These are phyloP conservation scores for Neodiprion lecontei DNA, from an alignment of 1,140 invertebrate species.

Conservation along the genomic window DNA sequence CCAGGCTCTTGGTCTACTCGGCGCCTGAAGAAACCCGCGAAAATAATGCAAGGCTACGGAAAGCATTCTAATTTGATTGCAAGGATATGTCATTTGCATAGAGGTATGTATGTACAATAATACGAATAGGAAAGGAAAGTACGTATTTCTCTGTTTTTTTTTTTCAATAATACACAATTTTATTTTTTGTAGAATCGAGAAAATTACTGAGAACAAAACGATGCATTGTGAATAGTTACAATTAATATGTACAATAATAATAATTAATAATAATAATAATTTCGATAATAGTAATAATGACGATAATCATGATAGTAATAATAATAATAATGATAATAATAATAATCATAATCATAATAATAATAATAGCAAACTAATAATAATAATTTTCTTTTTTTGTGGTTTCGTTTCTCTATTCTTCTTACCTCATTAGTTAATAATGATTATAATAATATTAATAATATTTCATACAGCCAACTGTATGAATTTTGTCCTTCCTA, in stretches of 20 bases:
- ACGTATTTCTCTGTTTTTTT: not conserved
- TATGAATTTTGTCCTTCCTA: constrained; percentile 23
- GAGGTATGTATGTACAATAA: no score
- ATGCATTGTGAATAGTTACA: constrained; percentile 31
- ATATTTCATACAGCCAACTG: constrained; percentile 38
- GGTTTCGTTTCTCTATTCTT: constrained; percentile 1
- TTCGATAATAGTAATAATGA: not conserved
- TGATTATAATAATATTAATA: constrained; percentile 38
- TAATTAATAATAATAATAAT: not conserved
- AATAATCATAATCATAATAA: constrained; percentile 47
- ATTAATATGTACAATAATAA: constrained; percentile 35
- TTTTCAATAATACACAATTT: constrained; percentile 53
- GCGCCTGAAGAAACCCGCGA: no score
- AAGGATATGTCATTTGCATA: no score
- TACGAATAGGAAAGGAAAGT: no score
- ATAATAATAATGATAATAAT: constrained; percentile 46
- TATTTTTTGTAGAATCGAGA: constrained; percentile 46
- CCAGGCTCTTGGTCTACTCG: no score
- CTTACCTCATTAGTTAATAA: constrained; percentile 18
- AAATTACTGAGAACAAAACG: constrained; percentile 48
- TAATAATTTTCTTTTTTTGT: constrained; percentile 6
- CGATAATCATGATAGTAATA: constrained; percentile 18
- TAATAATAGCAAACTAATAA: constrained; percentile 31
- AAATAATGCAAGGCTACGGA: no score
- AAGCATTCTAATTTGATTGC: no score